Evolutionary conservation across 37 sponge, comb jelly and placozoan species (phyloP), one percentile per base, ranked within the genome.

Genomic region (Geodia barretti): DNA sequence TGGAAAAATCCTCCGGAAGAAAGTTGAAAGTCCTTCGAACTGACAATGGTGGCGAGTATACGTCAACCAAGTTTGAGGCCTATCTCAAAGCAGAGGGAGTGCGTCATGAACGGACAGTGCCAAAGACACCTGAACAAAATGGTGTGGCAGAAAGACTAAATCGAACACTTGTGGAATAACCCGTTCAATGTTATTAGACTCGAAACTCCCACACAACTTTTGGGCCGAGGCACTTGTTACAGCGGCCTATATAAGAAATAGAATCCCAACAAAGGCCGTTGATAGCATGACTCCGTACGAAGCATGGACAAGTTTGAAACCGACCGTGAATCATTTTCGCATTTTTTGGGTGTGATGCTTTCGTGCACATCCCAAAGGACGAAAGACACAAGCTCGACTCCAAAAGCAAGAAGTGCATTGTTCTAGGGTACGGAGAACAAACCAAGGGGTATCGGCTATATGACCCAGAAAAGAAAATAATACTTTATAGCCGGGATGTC

Each of bases 101-200:
- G 7, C 83, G 65, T 58, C 88, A 81, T 71, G 73, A 88, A 68
- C 37, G 26, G 4, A 88, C 88, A 0, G 54, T 82, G 25, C 83
- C 83, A 0, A 81, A 88, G 60, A 82, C 83, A 38, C 83, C 88
- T 3, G 73, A 88, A 62, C 84, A 82, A 54, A 88, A 77, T 73
- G 89, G 84, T n/a, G 89, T 88, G 30, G 70, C 83, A 4, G 82
- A 87, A 25, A 81, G 77, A 74, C 62, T 83, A 54, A 88, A 88
- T 34, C 47, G 73, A 29, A 88, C 84, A 5, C 84, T 88, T 32
- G 89, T 88, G 54, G 79, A 88, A 78, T 32, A 43, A 21, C 26
- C 17, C 73, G 73, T 30, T 88, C 84, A 17, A 88, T 78, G 89
- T 74, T 88, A 3, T n/a, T 74, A 19, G 80, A 83, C 62, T 54